Percentiles rank a stretch among this genome's conserved stretches.
These are phyloP conservation scores for Ischnura elegans DNA, from an alignment of 2,888 invertebrate genomes.

Conservation along the genomic window DNA sequence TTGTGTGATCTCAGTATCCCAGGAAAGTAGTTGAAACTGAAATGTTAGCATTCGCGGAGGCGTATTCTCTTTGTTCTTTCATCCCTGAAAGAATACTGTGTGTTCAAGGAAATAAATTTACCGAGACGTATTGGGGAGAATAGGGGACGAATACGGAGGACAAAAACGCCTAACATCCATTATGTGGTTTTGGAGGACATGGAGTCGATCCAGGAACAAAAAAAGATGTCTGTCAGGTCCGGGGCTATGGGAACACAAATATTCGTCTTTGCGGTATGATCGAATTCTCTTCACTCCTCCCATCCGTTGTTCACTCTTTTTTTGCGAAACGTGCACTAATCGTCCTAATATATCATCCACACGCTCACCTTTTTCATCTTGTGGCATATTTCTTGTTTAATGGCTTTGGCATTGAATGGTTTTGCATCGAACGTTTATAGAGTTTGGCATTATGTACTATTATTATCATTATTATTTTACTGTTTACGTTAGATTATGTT, in stretches of 20 bases:
- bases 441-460: no score
- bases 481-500: no score
- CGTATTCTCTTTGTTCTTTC: no score
- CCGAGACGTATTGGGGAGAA: no score
- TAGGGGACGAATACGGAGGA: background rate
- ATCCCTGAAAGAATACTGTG: no score
- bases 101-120: no score
- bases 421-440: no score
- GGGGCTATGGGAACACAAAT: background rate
- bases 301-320: background rate
- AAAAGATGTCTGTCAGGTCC: background rate
- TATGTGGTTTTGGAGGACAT: background rate
- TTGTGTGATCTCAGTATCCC: no score
- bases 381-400: background rate
- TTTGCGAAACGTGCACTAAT: background rate
- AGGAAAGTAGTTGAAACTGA: no score
- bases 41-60: no score
- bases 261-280: background rate
- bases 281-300: background rate
- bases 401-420: no score
- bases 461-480: no score
- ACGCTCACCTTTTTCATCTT: background rate
- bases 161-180: background rate
- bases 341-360: background rate
- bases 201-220: background rate